phyloP scores from a whole-genome alignment of 64 coral and sea anemone species.

The Stichodactyla mertensii region DNA sequence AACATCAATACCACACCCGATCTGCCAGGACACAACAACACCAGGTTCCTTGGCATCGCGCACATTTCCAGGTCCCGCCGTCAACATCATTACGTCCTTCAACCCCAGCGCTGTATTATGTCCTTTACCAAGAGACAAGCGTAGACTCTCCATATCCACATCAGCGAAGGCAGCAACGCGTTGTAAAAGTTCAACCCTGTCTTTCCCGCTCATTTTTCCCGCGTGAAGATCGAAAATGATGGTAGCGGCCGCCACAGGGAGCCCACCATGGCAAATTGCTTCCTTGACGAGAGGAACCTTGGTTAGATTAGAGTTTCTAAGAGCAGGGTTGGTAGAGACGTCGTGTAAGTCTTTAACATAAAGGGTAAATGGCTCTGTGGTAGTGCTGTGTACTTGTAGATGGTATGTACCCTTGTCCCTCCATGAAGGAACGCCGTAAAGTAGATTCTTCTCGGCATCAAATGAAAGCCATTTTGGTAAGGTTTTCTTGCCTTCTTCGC shows the following conservation, averaged over 20 bases:
- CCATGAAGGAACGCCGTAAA: conserved; percentile 51
- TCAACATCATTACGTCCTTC: conserved; percentile 58
- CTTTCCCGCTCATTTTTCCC: conserved; percentile 52
- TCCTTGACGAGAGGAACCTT: conserved; percentile 52
- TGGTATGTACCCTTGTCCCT: conserved; percentile 56
- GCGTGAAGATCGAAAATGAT: conserved; percentile 73
- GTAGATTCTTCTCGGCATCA: conserved; percentile 26
- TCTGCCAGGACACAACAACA: conserved; percentile 71
- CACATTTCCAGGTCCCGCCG: conserved; percentile 81
- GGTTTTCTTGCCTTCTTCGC: conserved; percentile 54
- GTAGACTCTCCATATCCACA: conserved; percentile 23
- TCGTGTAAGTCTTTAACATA: conserved; percentile 61
- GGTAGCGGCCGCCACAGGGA: conserved; percentile 67
- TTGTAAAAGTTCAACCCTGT: conserved; percentile 41
- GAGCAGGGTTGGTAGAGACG: conserved; percentile 26
- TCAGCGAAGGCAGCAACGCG: conserved; percentile 59
- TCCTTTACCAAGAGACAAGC: conserved; percentile 59
- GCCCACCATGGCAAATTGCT: conserved; percentile 39
- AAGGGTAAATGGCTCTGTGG: conserved; percentile 44
- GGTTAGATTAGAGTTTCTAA: conserved; percentile 53
- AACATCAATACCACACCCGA: conserved; percentile 66
- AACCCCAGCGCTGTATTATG: conserved; percentile 62
- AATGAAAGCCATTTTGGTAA: conserved; percentile 84
- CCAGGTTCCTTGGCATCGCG: conserved; percentile 62
- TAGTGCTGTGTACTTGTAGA: neutral